phyloP scores from a whole-genome alignment of 2,888 invertebrate species.

The Drosophila nigricruria region DNA sequence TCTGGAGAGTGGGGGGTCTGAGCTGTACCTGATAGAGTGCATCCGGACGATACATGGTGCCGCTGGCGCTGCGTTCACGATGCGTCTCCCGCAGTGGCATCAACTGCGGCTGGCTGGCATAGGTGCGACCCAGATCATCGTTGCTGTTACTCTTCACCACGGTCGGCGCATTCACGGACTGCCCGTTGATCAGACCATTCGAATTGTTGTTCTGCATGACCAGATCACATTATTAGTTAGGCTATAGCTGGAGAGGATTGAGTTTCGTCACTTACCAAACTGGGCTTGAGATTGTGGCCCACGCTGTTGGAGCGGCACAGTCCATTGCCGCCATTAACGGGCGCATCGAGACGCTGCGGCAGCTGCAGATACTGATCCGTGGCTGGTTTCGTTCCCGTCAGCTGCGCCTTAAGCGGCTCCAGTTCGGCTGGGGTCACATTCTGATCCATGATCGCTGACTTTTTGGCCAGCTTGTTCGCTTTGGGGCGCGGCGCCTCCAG shows the following conservation, averaged over 20 bases:
- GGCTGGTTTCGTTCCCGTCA: slow-evolving; percentile 19
- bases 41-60: slow-evolving; percentile 94
- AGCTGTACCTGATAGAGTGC: slow-evolving; percentile 92
- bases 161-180: slow-evolving; percentile 27
- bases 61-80: slow-evolving; percentile 87
- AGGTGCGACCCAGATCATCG: slow-evolving; percentile 86
- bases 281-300: slow-evolving; percentile 76
- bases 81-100: slow-evolving; percentile 72
- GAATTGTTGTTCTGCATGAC: slow-evolving; percentile 72
- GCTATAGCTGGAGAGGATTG: not conserved
- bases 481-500: slow-evolving; percentile 86
- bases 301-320: slow-evolving; percentile 84
- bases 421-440: slow-evolving; percentile 80
- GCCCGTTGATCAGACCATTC: slow-evolving; percentile 75
- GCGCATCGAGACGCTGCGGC: slow-evolving; percentile 61
- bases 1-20: not conserved
- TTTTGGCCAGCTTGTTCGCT: slow-evolving; percentile 46
- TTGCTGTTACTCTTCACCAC: slow-evolving; percentile 74
- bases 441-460: slow-evolving; percentile 69
- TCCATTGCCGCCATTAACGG: slow-evolving; percentile 38
- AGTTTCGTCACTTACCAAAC: slow-evolving; percentile 57
- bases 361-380: slow-evolving; percentile 81
- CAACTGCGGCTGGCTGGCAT: slow-evolving; percentile 89
- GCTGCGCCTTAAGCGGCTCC: slow-evolving; percentile 75
- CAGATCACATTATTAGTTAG: not conserved